Conservation (phyloP, 2,888 invertebrate species). For the Acleris sparsana region DNA sequence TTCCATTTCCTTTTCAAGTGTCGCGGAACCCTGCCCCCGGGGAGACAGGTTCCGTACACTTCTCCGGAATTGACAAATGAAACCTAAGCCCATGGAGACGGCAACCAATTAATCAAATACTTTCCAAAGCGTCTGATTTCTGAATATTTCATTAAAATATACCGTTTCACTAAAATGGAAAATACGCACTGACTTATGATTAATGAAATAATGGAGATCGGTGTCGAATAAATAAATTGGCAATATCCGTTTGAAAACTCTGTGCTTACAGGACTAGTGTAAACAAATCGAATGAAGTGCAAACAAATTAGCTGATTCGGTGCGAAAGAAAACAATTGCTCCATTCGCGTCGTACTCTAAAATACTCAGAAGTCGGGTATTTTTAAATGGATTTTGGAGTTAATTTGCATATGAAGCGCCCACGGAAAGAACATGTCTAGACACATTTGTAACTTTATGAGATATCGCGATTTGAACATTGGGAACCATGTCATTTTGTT, state of each 20-base stretch:
- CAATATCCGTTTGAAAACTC: constrained; percentile 9
- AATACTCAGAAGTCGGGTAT: no score
- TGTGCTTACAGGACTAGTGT: neutral
- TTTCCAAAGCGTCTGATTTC: constrained; percentile 36
- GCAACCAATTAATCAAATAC: constrained; percentile 55
- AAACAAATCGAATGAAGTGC: constrained; percentile 6
- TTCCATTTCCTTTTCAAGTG: constrained; percentile 71
- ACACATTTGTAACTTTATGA: no score
- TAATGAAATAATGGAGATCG: constrained; percentile 18
- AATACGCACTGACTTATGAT: constrained; percentile 21
- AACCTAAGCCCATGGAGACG: constrained; percentile 46
- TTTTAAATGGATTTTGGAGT: no score
- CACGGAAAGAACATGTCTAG: no score
- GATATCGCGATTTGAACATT: no score
- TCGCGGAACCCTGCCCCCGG: constrained; percentile 52
- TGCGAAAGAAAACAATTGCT: neutral
- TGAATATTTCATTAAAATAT: constrained; percentile 35
- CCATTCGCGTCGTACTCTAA: no score
- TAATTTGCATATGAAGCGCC: no score
- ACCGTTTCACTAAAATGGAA: constrained; percentile 29
- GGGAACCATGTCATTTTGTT: no score
- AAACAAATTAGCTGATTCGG: neutral
- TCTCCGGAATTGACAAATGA: constrained; percentile 48
- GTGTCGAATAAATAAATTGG: constrained; percentile 19
- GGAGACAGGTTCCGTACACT: constrained; percentile 47